Base-by-base conservation (phyloP, 2,797 vertebrate genomes). In the Nyctibius grandis region DNA sequence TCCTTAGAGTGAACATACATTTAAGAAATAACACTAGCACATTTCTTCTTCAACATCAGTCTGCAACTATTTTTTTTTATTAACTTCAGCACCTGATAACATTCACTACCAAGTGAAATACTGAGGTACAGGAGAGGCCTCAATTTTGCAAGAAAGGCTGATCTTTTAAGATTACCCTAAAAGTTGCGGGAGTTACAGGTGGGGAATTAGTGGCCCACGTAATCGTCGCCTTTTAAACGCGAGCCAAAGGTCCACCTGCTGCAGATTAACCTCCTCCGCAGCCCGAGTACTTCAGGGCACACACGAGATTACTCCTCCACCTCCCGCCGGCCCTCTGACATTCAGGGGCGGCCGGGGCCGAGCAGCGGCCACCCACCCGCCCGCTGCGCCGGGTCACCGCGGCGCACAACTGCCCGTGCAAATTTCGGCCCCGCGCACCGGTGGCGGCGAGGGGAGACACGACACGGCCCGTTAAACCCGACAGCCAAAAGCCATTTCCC, bases 231-330 rank as follows among this genome's bases (percentile, higher is more conserved):
- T 74, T 85, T 59, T n/a, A 73, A 88, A 93, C 40, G 48, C 10
- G 75, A 85, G 72, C 45, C 83, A 57, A 34, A 94, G 72, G 86
- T 74, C 64, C 72, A 73, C 96, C 95, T 92, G 78, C 91, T 10
- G 60, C 87, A 93, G 95, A 93, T 93, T 94, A 95, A 80, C 93
- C 96, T 93, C 93, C 96, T 53, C 95, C 95, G 68, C 93, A 89
- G 51, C 64, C 82, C 75, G 0, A 26, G 75, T 1, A 15, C 81
- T 6, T 42, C 29, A 36, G 77, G 48, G 68, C 57, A 50, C 78
- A 86, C 88, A 34, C 45, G 29, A 36, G 92, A 82, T 84, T 60
- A 85, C 45, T 6, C 53, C 36, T 18, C 33, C 88, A 57, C n/a
- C 77, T 47, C 23, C 68, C 57, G 60, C 68, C 61, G 48, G 56